These are phyloP conservation scores for Melanophora roralis DNA, from an alignment of 2,888 invertebrate genomes.

Conservation along the genomic window DNA sequence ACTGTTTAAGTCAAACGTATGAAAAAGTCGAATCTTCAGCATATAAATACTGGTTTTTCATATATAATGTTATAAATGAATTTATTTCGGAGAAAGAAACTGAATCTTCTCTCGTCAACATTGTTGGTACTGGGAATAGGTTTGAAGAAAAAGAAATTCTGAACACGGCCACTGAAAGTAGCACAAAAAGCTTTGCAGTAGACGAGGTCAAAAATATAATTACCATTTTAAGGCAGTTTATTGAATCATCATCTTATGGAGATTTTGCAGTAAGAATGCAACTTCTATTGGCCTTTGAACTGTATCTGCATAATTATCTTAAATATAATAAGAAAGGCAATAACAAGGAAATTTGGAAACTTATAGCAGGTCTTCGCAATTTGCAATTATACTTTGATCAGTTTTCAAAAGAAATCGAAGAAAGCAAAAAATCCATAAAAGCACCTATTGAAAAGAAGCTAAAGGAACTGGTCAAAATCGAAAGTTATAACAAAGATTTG, in stretches of 20 bases:
- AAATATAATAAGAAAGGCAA: slow-evolving; percentile 62
- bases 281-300: slow-evolving; percentile 88
- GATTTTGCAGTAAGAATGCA: slow-evolving; percentile 89
- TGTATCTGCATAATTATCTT: slow-evolving; percentile 83
- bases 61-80: slow-evolving; percentile 85
- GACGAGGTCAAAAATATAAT: slow-evolving; percentile 72
- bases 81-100: slow-evolving; percentile 78
- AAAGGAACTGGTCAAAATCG: slow-evolving; percentile 95
- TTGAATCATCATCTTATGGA: slow-evolving; percentile 89
- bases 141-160: slow-evolving; percentile 68
- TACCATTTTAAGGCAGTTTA: slow-evolving; percentile 86
- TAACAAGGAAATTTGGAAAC: slow-evolving; percentile 58
- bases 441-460: slow-evolving; percentile 93
- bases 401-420: slow-evolving; percentile 82
- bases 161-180: slow-evolving; percentile 63
- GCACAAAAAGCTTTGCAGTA: slow-evolving; percentile 67
- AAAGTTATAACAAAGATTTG: slow-evolving; percentile 94
- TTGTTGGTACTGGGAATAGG: slow-evolving; percentile 69
- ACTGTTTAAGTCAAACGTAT: slow-evolving; percentile 84
- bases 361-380: slow-evolving; percentile 87
- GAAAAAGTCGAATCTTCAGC: slow-evolving; percentile 82
- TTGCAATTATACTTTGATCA: slow-evolving; percentile 90
- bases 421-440: slow-evolving; percentile 83
- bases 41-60: slow-evolving; percentile 93
- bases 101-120: slow-evolving; percentile 68